Conservation (phyloP, 1,140 invertebrate species). For the Xylocopa sonorina region DNA sequence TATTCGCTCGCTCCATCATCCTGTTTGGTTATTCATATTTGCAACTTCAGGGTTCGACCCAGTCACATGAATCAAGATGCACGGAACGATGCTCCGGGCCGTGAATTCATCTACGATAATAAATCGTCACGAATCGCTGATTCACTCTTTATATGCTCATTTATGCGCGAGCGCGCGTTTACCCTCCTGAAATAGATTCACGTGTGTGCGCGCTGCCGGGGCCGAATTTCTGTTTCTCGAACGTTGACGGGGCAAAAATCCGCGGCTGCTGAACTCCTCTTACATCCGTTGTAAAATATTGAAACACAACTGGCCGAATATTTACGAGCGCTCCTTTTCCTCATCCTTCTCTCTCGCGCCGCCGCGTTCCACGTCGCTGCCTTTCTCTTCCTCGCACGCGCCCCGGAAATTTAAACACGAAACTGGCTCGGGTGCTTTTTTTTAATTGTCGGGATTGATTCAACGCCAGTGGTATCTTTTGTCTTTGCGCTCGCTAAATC, state of each 20-base stretch:
- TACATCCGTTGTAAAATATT: conserved; percentile 27
- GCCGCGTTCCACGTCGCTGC: too few species aligned
- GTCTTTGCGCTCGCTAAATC: background rate
- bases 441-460: conserved; percentile 21
- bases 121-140: conserved; percentile 61
- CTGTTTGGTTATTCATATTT: conserved; percentile 54
- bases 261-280: conserved; percentile 9
- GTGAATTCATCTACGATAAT: conserved; percentile 55
- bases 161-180: conserved; percentile 23
- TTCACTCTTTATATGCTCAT: conserved; percentile 55
- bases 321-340: background rate
- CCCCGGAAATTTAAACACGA: background rate
- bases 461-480: background rate
- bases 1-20: conserved; percentile 50
- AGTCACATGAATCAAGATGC: conserved; percentile 53
- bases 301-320: conserved; percentile 35
- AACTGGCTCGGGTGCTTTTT: background rate
- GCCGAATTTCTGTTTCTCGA: conserved; percentile 39
- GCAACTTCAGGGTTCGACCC: conserved; percentile 50
- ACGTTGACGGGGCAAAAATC: background rate
- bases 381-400: too few species aligned
- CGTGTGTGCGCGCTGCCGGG: background rate
- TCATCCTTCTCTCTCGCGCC: too few species aligned
- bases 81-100: conserved; percentile 29
- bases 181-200: conserved; percentile 50